Conservation (phyloP, 2,113 vertebrate species). For the Condylura cristata region DNA sequence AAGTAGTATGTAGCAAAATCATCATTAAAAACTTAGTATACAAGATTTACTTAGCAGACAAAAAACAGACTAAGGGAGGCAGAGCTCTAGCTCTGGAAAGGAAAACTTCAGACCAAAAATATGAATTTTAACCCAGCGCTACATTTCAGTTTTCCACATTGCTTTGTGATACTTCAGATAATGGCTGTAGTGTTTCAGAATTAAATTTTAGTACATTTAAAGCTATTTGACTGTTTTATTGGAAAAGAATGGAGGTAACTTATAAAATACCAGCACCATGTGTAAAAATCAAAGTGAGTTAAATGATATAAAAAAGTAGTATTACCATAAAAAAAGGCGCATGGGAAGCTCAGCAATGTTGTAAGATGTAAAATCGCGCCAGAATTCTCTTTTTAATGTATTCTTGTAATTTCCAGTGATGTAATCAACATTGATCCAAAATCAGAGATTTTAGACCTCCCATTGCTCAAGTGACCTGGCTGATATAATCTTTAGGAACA, state of each 20-base stretch:
- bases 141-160: background rate
- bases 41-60: background rate
- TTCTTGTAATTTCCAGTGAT: background rate
- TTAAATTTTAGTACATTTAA: background rate
- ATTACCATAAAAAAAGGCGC: background rate
- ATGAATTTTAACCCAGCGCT: background rate
- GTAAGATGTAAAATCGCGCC: background rate
- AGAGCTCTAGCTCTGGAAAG: background rate
- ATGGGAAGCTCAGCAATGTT: background rate
- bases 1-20: background rate
- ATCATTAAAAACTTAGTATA: background rate
- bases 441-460: background rate
- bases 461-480: background rate
- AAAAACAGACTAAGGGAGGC: background rate
- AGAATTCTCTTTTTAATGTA: background rate
- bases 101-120: background rate
- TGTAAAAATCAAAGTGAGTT: background rate
- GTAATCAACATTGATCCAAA: background rate
- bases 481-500: background rate
- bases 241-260: background rate
- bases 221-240: constrained; percentile 26
- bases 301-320: constrained; percentile 8
- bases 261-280: constrained; percentile 5
- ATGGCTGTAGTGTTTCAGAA: background rate
- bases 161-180: background rate